Conservation (phyloP, 2,797 vertebrate genomes). For the Taenioides sp. region DNA sequence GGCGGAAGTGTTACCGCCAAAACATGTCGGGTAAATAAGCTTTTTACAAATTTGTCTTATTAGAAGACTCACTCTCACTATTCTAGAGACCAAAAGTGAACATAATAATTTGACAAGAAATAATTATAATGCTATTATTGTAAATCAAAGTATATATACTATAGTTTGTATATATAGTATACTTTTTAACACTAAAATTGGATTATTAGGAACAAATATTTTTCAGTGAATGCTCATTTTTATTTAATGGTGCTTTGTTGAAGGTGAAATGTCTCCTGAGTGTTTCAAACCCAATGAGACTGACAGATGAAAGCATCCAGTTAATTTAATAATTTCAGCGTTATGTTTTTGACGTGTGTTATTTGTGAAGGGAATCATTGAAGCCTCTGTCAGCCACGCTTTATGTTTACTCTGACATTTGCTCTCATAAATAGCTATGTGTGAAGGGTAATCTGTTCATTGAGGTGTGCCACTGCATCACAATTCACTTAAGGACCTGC, state of each 20-base stretch:
- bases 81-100: too few species aligned
- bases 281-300: neutral
- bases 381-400: neutral
- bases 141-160: neutral
- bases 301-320: constrained; percentile 8
- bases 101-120: too few species aligned
- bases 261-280: neutral
- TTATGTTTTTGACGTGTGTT: neutral
- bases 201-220: neutral
- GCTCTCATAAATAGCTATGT: neutral
- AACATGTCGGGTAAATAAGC: too few species aligned
- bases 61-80: too few species aligned
- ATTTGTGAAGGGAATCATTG: neutral
- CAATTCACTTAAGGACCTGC: neutral
- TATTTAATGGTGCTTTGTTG: constrained; percentile 10
- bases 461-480: neutral
- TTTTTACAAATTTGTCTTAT: too few species aligned
- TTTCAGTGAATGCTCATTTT: constrained; percentile 10
- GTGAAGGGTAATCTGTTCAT: constrained; percentile 12
- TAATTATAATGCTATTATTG: neutral
- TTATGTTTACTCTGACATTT: constrained; percentile 13
- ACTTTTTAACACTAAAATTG: neutral
- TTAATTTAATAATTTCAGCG: neutral
- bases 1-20: too few species aligned
- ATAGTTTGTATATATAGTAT: neutral